phyloP scores from a whole-genome alignment of 2,797 vertebrate genomes.

The Ammospiza maritima region DNA sequence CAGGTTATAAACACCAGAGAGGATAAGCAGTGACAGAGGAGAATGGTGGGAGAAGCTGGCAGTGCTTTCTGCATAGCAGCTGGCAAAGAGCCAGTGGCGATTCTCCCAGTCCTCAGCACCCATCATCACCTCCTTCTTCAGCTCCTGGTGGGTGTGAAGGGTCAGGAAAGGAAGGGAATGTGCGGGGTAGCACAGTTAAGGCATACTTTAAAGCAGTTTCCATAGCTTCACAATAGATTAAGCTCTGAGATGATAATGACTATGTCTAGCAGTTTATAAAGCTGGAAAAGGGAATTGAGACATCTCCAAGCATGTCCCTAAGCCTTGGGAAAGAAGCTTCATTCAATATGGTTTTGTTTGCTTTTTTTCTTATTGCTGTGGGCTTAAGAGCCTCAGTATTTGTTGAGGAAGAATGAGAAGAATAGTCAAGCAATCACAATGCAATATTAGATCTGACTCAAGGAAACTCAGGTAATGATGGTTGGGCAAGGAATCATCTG shows the following conservation, averaged over 20 bases:
- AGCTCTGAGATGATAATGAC: background rate
- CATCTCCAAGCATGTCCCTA: background rate
- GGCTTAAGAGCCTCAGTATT: background rate
- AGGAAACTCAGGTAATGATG: background rate
- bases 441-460: background rate
- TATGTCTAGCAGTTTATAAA: background rate
- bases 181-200: background rate
- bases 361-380: slow-evolving; percentile 23
- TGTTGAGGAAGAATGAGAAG: background rate
- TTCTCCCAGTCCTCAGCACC: background rate
- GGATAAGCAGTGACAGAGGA: background rate
- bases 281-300: background rate
- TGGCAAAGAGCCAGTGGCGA: background rate
- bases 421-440: background rate
- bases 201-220: background rate
- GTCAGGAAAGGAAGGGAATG: background rate
- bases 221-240: background rate
- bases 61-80: background rate
- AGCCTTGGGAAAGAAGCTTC: background rate
- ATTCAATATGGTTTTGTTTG: background rate
- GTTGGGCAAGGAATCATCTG: background rate
- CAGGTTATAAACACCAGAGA: background rate
- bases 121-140: background rate
- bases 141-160: background rate
- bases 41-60: background rate